These are phyloP conservation scores for Anas platyrhynchos DNA, from an alignment of 2,113 vertebrate genomes.

Conservation along the genomic window DNA sequence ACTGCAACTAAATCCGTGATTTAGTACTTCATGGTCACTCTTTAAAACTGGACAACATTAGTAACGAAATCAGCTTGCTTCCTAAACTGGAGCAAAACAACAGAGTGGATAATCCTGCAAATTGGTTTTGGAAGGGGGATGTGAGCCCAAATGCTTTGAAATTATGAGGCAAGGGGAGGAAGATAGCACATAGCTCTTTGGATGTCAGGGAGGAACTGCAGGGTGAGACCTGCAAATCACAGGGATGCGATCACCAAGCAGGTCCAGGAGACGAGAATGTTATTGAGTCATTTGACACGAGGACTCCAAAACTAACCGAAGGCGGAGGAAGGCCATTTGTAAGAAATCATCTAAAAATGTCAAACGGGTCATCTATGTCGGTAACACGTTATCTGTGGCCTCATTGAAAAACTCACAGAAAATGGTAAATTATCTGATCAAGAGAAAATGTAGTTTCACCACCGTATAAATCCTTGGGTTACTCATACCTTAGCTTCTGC, in stretches of 20 bases:
- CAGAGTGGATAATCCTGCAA: neutral
- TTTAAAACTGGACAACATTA: neutral
- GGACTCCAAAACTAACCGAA: neutral
- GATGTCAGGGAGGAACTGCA: neutral
- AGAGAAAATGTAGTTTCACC: neutral
- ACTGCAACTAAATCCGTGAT: neutral
- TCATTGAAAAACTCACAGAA: neutral
- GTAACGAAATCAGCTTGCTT: neutral
- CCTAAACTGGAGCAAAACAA: neutral
- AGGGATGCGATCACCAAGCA: neutral
- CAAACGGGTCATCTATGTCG: neutral
- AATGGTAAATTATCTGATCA: neutral
- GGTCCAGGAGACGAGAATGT: fast-evolving
- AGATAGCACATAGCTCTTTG: neutral
- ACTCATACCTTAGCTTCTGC: neutral
- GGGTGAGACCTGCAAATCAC: neutral
- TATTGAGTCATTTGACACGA: neutral
- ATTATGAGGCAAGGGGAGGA: neutral
- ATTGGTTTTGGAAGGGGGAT: neutral
- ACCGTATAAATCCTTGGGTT: neutral
- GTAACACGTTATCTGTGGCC: neutral
- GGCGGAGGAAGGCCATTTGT: neutral
- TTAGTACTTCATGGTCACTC: neutral
- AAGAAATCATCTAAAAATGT: fast-evolving
- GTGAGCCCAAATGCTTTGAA: neutral